Evolutionary conservation across 2,797 vertebrate species (phyloP).

Genomic region (Microhierax caerulescens): DNA sequence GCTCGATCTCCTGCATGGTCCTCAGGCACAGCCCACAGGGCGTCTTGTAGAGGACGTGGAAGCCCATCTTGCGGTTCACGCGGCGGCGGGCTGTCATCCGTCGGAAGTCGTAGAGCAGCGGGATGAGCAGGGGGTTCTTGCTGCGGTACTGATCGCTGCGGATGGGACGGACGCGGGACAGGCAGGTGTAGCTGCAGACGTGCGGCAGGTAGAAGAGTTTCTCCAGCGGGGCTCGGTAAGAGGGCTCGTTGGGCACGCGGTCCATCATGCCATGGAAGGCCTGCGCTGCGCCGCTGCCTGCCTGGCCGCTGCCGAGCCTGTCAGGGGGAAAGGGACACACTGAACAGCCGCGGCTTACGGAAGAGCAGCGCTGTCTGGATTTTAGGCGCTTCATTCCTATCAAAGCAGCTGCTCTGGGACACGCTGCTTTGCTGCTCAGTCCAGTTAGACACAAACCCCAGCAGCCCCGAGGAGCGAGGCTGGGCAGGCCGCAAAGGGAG

Average conservation of each 20-base stretch:
- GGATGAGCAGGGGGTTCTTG: slow-evolving; percentile 91
- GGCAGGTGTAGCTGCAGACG: slow-evolving; percentile 84
- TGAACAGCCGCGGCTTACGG: rapidly evolving
- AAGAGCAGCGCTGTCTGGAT: too few relatives aligned
- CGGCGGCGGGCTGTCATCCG: slow-evolving; percentile 93
- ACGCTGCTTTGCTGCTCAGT: not conserved
- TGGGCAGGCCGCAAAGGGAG: not conserved
- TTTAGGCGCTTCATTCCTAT: not conserved
- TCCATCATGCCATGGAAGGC: slow-evolving; percentile 74
- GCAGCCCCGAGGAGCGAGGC: too few relatives aligned
- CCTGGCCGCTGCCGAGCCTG: not conserved
- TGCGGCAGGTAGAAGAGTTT: slow-evolving; percentile 93
- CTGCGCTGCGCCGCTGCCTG: not conserved
- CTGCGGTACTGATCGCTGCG: slow-evolving; percentile 81
- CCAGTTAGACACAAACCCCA: not conserved
- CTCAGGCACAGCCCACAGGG: slow-evolving; percentile 95
- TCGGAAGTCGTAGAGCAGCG: slow-evolving; percentile 92
- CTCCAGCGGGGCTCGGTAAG: slow-evolving; percentile 90
- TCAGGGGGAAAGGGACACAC: rapidly evolving
- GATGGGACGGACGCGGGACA: slow-evolving; percentile 84
- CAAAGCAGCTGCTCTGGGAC: not conserved
- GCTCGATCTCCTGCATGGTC: slow-evolving; percentile 92
- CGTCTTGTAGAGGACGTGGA: slow-evolving; percentile 96
- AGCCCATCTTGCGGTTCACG: slow-evolving; percentile 96
- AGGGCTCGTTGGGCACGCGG: slow-evolving; percentile 83